Conservation (phyloP, 2,888 invertebrate genomes). For the Troides aeacus region DNA sequence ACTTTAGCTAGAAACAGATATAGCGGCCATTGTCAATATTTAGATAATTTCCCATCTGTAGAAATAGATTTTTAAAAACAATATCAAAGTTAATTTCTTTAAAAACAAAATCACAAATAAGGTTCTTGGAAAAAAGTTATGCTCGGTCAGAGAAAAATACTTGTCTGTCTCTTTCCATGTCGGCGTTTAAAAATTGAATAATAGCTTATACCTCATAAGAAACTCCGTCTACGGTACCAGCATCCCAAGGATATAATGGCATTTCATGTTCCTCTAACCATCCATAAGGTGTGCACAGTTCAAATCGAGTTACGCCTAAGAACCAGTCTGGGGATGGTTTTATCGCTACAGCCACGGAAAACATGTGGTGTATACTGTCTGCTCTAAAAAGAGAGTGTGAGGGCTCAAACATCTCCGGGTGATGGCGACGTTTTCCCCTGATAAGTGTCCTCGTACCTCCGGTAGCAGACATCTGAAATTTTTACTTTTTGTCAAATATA, state of each 20-base stretch:
- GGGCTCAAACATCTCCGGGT: slow-evolving; percentile 64
- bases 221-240: slow-evolving; percentile 66
- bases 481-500: no score
- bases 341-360: slow-evolving; percentile 65
- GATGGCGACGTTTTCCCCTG: slow-evolving; percentile 62
- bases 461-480: slow-evolving; percentile 52
- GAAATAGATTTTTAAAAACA: no score
- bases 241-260: slow-evolving; percentile 69
- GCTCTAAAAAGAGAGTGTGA: slow-evolving; percentile 68
- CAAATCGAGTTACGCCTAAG: slow-evolving; percentile 63
- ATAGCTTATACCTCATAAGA: slow-evolving; percentile 58
- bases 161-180: no score
- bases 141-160: no score
- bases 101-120: neutral
- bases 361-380: slow-evolving; percentile 64
- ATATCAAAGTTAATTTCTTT: no score
- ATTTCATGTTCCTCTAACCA: slow-evolving; percentile 55
- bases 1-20: no score
- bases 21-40: no score
- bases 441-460: slow-evolving; percentile 65
- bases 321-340: slow-evolving; percentile 75
- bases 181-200: no score
- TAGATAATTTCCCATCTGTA: no score
- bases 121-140: neutral
- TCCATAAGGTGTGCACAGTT: slow-evolving; percentile 56